phyloP scores from a whole-genome alignment of 2,113 vertebrate genomes.

The Platysternon megacephalum region DNA sequence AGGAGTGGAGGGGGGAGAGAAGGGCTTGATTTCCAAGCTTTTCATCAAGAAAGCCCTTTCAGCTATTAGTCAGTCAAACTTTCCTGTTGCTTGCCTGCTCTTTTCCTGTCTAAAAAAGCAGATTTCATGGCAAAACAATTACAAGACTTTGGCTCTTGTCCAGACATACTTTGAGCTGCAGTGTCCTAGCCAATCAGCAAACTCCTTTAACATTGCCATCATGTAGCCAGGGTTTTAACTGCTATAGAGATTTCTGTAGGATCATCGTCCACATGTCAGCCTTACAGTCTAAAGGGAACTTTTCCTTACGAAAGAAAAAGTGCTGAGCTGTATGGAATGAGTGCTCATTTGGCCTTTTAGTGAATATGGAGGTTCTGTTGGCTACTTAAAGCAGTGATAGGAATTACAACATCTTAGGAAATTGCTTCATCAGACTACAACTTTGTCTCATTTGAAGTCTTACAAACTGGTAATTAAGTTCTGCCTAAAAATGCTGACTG shows the following conservation, averaged over 20 bases:
- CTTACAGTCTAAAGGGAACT: conserved; percentile 22
- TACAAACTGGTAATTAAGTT: background rate
- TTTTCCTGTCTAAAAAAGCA: conserved; percentile 69
- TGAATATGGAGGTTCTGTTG: background rate
- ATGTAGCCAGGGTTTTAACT: conserved; percentile 23
- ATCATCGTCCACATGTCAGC: conserved; percentile 48
- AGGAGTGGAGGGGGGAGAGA: conserved; percentile 16
- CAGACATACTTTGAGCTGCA: conserved; percentile 48
- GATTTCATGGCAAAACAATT: conserved; percentile 75
- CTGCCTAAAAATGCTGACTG: background rate
- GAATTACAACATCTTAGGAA: background rate
- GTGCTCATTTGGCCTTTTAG: background rate
- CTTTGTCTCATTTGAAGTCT: background rate
- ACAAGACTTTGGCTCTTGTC: conserved; percentile 65
- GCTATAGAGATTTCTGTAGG: background rate
- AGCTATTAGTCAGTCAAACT: conserved; percentile 40
- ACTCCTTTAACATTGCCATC: conserved; percentile 64
- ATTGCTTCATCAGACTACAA: background rate
- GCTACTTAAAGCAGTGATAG: background rate
- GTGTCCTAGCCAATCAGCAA: conserved; percentile 52
- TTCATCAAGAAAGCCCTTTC: conserved; percentile 51
- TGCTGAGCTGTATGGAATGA: background rate
- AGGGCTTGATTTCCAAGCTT: conserved; percentile 68
- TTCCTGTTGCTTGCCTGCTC: background rate
- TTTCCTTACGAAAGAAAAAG: conserved; percentile 5